Conservation (phyloP, 2,888 invertebrate genomes). For the Penaeus monodon region DNA sequence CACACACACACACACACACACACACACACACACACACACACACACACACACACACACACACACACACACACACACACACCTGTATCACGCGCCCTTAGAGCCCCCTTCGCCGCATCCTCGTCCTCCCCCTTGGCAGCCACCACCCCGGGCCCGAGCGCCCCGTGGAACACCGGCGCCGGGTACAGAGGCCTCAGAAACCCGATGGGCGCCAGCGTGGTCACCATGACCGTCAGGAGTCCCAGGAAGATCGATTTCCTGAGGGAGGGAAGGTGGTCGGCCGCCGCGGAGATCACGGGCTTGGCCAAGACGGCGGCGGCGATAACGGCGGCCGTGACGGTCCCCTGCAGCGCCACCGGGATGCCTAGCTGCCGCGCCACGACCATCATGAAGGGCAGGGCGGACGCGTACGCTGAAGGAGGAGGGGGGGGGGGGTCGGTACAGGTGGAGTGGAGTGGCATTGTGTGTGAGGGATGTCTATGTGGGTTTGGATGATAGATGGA, state of each 20-base stretch:
- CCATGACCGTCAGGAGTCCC: background rate
- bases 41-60: too few relatives aligned
- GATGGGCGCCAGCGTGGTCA: background rate
- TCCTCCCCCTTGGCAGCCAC: background rate
- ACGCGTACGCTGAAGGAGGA: slow-evolving; percentile 27
- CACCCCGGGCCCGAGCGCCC: background rate
- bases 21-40: too few relatives aligned
- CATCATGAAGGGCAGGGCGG: slow-evolving; percentile 58
- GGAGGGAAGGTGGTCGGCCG: slow-evolving; percentile 39
- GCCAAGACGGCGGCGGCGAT: slow-evolving; percentile 19
- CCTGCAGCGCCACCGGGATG: slow-evolving; percentile 49
- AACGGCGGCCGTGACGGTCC: slow-evolving; percentile 33
- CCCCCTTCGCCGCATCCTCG: background rate
- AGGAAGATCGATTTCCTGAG: slow-evolving; percentile 51
- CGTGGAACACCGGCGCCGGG: background rate
- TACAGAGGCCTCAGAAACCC: too few relatives aligned
- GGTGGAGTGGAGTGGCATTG: too few relatives aligned
- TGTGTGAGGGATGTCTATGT: too few relatives aligned
- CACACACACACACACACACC: too few relatives aligned
- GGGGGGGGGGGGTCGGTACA: too few relatives aligned
- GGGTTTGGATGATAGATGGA: too few relatives aligned
- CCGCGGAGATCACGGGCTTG: slow-evolving; percentile 50
- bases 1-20: too few relatives aligned
- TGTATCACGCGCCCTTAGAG: too few relatives aligned
- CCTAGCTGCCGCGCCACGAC: slow-evolving; percentile 59